Evolutionary conservation across 2,888 invertebrate genomes (phyloP).

Genomic region (Epicampocera succincta): DNA sequence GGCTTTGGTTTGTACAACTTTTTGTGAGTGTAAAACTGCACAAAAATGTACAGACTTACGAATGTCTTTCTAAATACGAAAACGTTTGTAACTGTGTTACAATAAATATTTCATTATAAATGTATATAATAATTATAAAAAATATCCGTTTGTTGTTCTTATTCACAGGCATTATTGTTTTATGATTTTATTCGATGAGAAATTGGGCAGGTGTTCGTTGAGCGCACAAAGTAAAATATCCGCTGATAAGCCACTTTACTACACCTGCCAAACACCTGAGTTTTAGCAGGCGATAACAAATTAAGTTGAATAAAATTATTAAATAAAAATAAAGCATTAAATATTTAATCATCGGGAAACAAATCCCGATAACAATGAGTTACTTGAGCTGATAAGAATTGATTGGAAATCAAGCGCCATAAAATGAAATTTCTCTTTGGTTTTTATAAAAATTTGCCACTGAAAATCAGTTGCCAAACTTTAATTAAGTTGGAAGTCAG

Average conservation of each 20-base stretch:
- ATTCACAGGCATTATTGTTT: conserved; percentile 34
- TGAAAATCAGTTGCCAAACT: conserved; percentile 45
- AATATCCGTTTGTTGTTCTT: conserved; percentile 8
- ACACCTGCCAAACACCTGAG: conserved; percentile 22
- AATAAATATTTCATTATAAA: too few species aligned
- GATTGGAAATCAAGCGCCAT: conserved; percentile 42
- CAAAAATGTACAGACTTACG: too few species aligned
- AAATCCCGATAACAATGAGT: conserved; percentile 24
- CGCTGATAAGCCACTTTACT: too few species aligned
- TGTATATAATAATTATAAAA: too few species aligned
- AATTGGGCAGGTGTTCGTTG: conserved; percentile 65
- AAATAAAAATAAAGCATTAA: neutral
- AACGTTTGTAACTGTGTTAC: too few species aligned
- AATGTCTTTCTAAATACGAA: too few species aligned
- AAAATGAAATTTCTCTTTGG: neutral
- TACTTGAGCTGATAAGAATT: conserved; percentile 53
- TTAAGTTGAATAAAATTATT: neutral
- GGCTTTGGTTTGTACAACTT: too few species aligned
- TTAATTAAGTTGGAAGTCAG: neutral
- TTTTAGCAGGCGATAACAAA: conserved; percentile 8
- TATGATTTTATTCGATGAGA: conserved; percentile 57
- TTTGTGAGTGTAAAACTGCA: too few species aligned
- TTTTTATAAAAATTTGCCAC: conserved; percentile 19
- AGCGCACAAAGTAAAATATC: conserved; percentile 32
- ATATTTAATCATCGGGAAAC: neutral